Conservation (phyloP, 1,140 invertebrate species). For the Magallana ariakensis region DNA sequence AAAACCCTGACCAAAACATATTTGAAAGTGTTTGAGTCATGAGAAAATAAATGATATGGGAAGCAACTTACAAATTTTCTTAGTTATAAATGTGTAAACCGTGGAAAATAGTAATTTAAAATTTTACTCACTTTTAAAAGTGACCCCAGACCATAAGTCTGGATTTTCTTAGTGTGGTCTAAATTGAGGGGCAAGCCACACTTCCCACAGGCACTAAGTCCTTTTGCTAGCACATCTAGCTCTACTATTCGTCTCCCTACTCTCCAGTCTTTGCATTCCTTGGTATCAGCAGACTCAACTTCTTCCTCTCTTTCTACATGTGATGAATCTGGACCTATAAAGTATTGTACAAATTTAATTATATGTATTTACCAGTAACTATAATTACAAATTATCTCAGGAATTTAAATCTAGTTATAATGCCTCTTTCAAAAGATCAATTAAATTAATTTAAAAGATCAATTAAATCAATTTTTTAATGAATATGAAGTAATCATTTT, state of each 20-base stretch:
- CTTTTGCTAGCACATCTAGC: conserved; percentile 33
- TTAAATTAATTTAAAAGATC: too few relatives aligned
- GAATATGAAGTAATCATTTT: background rate
- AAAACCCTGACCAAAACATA: too few relatives aligned
- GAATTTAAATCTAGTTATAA: too few relatives aligned
- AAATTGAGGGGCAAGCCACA: conserved; percentile 39
- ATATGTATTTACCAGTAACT: background rate
- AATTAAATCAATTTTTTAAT: background rate
- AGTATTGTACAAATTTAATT: background rate
- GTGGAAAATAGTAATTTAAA: too few relatives aligned
- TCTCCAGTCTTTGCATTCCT: conserved; percentile 28
- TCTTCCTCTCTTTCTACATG: background rate
- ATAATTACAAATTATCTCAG: background rate
- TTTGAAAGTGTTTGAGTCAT: too few relatives aligned
- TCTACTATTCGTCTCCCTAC: conserved; percentile 9
- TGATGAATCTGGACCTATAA: background rate
- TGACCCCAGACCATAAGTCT: conserved; percentile 21
- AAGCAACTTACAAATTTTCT: too few relatives aligned
- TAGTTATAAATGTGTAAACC: too few relatives aligned
- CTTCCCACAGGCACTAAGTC: conserved; percentile 2
- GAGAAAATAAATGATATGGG: too few relatives aligned
- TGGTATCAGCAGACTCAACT: background rate
- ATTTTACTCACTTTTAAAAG: background rate
- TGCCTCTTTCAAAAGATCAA: background rate
- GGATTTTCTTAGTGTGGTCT: background rate